Conservation (phyloP, 2,797 vertebrate genomes). For the Pristis pectinata region DNA sequence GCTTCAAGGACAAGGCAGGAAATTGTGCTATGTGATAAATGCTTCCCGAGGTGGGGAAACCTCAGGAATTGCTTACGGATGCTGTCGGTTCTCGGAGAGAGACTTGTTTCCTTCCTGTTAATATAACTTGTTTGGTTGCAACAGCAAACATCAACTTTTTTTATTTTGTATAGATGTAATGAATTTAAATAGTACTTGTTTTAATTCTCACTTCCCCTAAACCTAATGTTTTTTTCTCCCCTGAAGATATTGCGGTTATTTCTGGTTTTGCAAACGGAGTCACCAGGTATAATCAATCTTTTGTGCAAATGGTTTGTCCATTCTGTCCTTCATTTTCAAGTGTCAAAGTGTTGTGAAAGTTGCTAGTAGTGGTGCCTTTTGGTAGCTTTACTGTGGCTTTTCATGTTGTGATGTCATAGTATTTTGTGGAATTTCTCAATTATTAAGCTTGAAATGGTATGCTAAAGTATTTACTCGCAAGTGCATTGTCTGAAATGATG, state of each 20-base stretch:
- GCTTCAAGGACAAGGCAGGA: not conserved
- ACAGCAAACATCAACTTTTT: not conserved
- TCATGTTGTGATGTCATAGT: not conserved
- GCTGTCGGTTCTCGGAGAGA: not conserved
- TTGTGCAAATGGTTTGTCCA: not conserved
- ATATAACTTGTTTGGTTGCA: not conserved
- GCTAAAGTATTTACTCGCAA: not conserved
- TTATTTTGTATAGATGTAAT: not conserved
- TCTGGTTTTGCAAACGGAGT: slow-evolving; percentile 45
- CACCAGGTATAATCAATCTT: slow-evolving; percentile 48
- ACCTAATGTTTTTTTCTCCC: slow-evolving; percentile 47
- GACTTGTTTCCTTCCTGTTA: not conserved
- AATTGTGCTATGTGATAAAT: not conserved
- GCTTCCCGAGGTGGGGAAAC: not conserved
- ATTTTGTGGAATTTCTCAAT: not conserved
- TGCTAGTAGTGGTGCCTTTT: not conserved
- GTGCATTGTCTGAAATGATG: not conserved
- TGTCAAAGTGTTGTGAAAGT: not conserved
- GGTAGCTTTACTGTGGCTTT: not conserved
- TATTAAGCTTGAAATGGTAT: not conserved
- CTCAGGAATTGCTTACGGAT: not conserved
- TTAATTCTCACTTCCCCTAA: slow-evolving; percentile 40
- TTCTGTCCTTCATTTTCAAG: not conserved
- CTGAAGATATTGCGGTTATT: slow-evolving; percentile 52
- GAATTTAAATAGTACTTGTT: not conserved